Conservation (phyloP, 1,140 invertebrate species). For the Vanessa atalanta region DNA sequence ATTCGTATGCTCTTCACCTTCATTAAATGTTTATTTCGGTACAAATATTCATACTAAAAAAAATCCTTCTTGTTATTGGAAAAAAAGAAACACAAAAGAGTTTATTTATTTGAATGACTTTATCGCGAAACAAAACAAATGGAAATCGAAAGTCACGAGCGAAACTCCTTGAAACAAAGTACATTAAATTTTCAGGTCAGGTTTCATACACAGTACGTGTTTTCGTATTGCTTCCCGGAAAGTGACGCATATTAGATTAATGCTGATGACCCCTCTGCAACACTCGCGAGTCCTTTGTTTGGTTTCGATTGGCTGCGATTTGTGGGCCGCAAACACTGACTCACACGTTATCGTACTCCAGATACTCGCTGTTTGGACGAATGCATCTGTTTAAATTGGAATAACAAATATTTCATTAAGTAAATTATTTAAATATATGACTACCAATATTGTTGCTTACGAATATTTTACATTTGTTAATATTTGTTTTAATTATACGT, state of each 20-base stretch:
- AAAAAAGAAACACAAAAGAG: too few species aligned
- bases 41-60: too few species aligned
- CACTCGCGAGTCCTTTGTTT: conserved; percentile 63
- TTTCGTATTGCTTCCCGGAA: conserved; percentile 46
- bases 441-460: not conserved
- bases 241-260: conserved; percentile 59
- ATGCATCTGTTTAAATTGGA: conserved; percentile 41
- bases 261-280: conserved; percentile 60
- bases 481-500: too few species aligned
- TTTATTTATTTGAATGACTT: too few species aligned
- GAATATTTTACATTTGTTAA: not conserved
- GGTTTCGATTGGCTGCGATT: conserved; percentile 56
- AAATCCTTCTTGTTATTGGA: too few species aligned
- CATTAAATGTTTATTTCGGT: too few species aligned
- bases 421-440: conserved; percentile 6
- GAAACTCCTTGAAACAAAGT: conserved; percentile 1
- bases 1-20: too few species aligned
- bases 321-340: conserved; percentile 67
- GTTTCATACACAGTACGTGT: not conserved
- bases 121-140: not conserved
- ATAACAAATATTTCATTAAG: conserved; percentile 26
- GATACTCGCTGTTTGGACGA: conserved; percentile 42
- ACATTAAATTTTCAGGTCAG: conserved; percentile 5
- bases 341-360: conserved; percentile 63
- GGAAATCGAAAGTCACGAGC: conserved; percentile 3